A percentile compares a stretch with the other conserved stretches of the same genome.
Conservation (phyloP, 2,113 vertebrate genomes). For the Balaenoptera acutorostrata region DNA sequence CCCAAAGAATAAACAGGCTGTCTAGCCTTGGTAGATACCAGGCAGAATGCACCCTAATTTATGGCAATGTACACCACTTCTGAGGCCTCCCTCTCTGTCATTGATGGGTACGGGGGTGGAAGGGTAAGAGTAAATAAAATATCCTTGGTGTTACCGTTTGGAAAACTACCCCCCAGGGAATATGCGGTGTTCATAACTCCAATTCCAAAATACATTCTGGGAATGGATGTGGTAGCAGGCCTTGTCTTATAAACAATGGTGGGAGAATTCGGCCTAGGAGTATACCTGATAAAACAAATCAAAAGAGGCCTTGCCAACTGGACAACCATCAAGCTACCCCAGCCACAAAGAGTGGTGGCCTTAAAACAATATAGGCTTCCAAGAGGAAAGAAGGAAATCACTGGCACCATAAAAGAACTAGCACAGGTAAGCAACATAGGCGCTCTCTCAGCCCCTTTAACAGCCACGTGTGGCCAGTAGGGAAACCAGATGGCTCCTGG, state of each 20-base stretch:
- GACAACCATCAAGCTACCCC: neutral
- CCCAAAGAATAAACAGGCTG: no score
- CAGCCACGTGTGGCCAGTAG: neutral
- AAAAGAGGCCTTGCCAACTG: neutral
- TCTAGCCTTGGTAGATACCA: no score
- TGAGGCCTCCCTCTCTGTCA: no score
- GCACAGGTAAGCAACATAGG: neutral
- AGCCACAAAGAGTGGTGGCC: neutral
- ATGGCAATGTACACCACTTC: no score
- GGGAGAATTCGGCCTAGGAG: neutral
- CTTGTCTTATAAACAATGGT: neutral
- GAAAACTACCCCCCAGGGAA: neutral
- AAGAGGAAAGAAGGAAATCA: neutral
- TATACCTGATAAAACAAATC: neutral
- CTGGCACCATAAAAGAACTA: neutral
- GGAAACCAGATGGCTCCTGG: neutral
- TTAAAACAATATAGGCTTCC: neutral
- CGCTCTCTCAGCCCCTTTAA: neutral
- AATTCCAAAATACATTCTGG: neutral
- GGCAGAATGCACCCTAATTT: no score
- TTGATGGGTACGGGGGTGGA: no score
- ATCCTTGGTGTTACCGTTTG: no score
- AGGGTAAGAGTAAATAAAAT: no score
- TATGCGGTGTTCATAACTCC: neutral
- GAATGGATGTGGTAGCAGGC: neutral